Conservation (phyloP, 2,888 invertebrate genomes). For the Epistrophe grossulariae region DNA sequence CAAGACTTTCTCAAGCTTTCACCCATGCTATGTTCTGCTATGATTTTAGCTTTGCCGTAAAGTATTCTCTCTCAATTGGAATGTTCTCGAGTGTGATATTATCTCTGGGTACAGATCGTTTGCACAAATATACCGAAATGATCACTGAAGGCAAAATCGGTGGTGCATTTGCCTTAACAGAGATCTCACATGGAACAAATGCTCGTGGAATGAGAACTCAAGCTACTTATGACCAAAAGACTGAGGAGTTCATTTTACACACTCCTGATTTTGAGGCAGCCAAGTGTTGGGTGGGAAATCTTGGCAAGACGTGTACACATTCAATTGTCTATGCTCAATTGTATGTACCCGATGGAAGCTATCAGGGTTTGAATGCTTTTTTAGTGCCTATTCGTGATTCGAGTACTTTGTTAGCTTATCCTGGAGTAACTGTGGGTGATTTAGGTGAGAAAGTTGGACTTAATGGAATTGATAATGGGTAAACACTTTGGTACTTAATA, state of each 20-base stretch:
- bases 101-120: conserved; percentile 87
- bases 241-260: conserved; percentile 89
- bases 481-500: conserved; percentile 27
- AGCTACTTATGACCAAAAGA: conserved; percentile 91
- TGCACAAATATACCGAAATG: conserved; percentile 85
- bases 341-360: conserved; percentile 89
- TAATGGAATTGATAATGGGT: conserved; percentile 98
- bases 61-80: conserved; percentile 87
- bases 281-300: conserved; percentile 90
- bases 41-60: conserved; percentile 87
- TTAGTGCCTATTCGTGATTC: conserved; percentile 93
- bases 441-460: conserved; percentile 96
- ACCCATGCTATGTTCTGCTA: conserved; percentile 86
- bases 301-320: conserved; percentile 93
- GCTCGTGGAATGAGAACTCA: conserved; percentile 94
- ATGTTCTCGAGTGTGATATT: conserved; percentile 88
- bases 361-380: conserved; percentile 95
- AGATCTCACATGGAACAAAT: conserved; percentile 96
- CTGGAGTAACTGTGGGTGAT: conserved; percentile 94
- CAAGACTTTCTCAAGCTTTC: conserved; percentile 84
- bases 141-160: conserved; percentile 84
- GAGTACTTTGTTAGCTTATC: conserved; percentile 88
- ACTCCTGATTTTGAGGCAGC: conserved; percentile 91
- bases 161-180: conserved; percentile 94
- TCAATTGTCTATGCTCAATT: conserved; percentile 95